Conservation (phyloP, 2,888 invertebrate genomes). For the Protophormia terraenovae region DNA sequence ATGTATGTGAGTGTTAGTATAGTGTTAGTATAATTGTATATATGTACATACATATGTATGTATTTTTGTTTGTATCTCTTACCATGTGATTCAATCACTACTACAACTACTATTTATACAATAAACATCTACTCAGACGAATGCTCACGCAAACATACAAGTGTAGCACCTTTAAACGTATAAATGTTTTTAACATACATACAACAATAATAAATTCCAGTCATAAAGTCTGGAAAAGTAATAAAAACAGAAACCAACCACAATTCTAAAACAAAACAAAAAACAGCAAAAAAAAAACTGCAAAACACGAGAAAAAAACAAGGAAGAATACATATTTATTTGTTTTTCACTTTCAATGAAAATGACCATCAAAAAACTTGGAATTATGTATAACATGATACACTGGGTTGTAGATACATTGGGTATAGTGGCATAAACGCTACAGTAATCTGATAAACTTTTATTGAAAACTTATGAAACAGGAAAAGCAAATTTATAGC, state of each 20-base stretch:
- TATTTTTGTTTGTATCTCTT: not conserved
- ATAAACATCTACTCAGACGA: not conserved
- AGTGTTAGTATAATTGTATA: too few species aligned
- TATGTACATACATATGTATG: too few species aligned
- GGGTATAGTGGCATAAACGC: too few species aligned
- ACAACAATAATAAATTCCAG: constrained; percentile 9
- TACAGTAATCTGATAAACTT: too few species aligned
- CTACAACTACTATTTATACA: not conserved
- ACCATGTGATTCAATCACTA: not conserved
- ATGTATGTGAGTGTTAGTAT: not conserved
- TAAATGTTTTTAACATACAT: not conserved
- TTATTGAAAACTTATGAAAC: too few species aligned
- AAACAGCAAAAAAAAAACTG: not conserved
- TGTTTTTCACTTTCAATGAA: not conserved
- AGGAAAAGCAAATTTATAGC: too few species aligned
- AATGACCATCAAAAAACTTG: not conserved
- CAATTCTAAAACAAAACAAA: not conserved
- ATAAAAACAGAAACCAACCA: not conserved
- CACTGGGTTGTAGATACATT: too few species aligned
- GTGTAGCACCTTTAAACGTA: not conserved
- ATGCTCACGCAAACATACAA: not conserved
- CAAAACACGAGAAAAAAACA: not conserved
- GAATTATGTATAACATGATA: not conserved
- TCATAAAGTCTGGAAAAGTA: constrained; percentile 31
- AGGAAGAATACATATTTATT: not conserved